phyloP scores from a whole-genome alignment of 2,797 vertebrate genomes.

The Onychomys arenicola region DNA sequence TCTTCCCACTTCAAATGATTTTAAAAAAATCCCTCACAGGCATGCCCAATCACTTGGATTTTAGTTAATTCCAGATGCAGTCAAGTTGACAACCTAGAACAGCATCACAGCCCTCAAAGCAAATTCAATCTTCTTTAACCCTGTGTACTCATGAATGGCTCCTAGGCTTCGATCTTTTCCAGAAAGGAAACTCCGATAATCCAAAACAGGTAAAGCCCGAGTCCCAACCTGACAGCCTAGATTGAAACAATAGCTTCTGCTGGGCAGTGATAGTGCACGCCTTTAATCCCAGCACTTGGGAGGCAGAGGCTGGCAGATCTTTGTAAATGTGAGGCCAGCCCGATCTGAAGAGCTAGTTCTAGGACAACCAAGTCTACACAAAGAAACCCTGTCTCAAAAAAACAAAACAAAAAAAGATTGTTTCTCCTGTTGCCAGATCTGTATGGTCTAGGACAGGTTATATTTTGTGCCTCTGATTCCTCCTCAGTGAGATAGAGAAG shows the following conservation, averaged over 20 bases:
- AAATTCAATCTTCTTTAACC: conserved; percentile 70
- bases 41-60: not conserved
- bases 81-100: not conserved
- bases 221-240: not conserved
- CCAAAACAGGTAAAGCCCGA: not conserved
- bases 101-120: not conserved
- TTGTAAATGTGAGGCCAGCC: not conserved
- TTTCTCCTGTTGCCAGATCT: not conserved
- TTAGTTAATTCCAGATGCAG: not conserved
- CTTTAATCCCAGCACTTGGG: too few species aligned
- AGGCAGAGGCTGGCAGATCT: not conserved
- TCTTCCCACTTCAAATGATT: not conserved
- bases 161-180: not conserved
- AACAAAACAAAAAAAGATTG: not conserved
- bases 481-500: not conserved
- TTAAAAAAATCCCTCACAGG: not conserved
- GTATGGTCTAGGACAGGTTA: not conserved
- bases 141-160: conserved; percentile 5
- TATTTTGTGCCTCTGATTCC: not conserved
- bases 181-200: conserved; percentile 7
- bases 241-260: not conserved
- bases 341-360: not conserved
- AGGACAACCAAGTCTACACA: not conserved
- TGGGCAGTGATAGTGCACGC: too few species aligned
- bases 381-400: not conserved